Conservation (phyloP, 2,888 invertebrate genomes). For the Drosophila yooni region DNA sequence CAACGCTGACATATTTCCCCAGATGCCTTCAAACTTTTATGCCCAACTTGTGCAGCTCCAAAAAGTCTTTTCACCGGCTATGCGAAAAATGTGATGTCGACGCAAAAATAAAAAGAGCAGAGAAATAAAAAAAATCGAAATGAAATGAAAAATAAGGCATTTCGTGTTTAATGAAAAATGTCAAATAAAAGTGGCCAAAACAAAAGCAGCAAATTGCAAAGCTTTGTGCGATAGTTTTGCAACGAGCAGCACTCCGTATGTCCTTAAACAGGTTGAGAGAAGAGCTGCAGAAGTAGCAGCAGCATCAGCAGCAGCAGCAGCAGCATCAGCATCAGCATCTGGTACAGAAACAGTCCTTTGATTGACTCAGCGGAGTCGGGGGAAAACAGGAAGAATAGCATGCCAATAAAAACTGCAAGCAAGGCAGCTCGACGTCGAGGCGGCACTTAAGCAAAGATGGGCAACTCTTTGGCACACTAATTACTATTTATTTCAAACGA, state of each 20-base stretch:
- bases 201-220: conserved; percentile 72
- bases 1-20: conserved; percentile 78
- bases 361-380: conserved; percentile 7
- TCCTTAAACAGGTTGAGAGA: conserved; percentile 53
- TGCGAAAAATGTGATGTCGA: conserved; percentile 77
- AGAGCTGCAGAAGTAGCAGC: background rate
- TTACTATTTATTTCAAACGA: conserved; percentile 80
- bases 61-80: conserved; percentile 61
- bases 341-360: conserved; percentile 2
- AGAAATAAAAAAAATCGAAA: conserved; percentile 12
- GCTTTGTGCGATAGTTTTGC: conserved; percentile 75
- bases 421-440: conserved; percentile 37
- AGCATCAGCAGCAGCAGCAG: background rate
- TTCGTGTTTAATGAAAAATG: conserved; percentile 80
- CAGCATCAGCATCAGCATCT: background rate
- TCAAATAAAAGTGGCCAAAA: conserved; percentile 78
- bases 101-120: conserved; percentile 43
- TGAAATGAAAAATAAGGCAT: conserved; percentile 61
- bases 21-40: conserved; percentile 77
- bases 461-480: conserved; percentile 74
- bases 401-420: conserved; percentile 64
- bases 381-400: background rate
- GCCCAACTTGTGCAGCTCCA: conserved; percentile 53
- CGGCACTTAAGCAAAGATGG: conserved; percentile 54
- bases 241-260: conserved; percentile 44